phyloP scores from a whole-genome alignment of 2,113 vertebrate genomes.

The Neoarius graeffei region DNA sequence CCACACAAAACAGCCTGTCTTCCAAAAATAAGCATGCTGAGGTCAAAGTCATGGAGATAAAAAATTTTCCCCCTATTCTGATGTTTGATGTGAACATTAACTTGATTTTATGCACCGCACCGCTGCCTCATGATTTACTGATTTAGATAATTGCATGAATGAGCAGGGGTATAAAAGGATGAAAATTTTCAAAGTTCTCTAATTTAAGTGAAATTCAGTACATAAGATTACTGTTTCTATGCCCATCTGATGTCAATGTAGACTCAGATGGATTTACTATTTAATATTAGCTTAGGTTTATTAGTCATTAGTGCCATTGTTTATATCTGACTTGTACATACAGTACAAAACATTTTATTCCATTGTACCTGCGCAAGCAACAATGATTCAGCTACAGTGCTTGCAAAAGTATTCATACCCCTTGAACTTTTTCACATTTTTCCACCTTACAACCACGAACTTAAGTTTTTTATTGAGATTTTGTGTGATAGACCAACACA shows the following conservation, averaged over 20 bases:
- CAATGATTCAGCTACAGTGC: neutral
- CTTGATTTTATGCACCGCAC: neutral
- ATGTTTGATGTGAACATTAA: neutral
- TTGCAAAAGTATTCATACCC: too few relatives aligned
- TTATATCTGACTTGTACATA: neutral
- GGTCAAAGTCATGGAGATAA: neutral
- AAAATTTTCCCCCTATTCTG: neutral
- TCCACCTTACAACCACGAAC: too few relatives aligned
- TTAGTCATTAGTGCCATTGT: neutral
- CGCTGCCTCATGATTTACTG: neutral
- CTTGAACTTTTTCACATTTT: too few relatives aligned
- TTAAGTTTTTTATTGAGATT: too few relatives aligned
- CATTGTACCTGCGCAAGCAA: neutral
- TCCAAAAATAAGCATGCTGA: neutral
- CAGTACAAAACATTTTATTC: neutral
- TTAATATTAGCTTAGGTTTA: neutral
- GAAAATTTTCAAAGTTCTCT: neutral
- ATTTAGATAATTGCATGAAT: neutral
- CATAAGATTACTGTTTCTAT: neutral
- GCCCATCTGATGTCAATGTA: neutral
- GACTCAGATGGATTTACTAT: neutral
- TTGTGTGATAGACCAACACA: too few relatives aligned
- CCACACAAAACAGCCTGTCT: neutral
- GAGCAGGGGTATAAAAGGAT: neutral
- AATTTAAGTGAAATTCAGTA: neutral